These are phyloP conservation scores for Mesocricetus auratus DNA, from an alignment of 2,113 vertebrate genomes.

Conservation along the genomic window DNA sequence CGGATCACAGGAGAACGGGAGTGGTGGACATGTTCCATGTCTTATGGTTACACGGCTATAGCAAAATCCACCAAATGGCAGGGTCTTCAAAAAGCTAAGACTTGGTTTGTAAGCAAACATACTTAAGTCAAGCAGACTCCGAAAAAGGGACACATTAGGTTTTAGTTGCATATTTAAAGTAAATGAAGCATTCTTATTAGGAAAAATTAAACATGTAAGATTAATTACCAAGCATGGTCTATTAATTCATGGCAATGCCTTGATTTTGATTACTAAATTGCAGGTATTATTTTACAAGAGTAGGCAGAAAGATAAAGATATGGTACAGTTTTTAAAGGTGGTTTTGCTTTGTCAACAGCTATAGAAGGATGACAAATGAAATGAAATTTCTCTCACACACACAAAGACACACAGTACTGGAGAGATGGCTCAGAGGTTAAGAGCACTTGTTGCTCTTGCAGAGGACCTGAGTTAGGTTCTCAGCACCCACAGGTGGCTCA, in stretches of 20 bases:
- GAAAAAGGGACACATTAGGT: background rate
- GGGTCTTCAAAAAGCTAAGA: background rate
- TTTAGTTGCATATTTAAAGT: slow-evolving; percentile 54
- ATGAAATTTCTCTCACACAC: background rate
- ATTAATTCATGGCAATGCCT: slow-evolving; percentile 36
- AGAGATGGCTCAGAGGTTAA: background rate
- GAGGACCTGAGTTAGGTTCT: background rate
- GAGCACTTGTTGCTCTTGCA: background rate
- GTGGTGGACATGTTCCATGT: background rate
- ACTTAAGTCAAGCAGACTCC: background rate
- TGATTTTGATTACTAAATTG: slow-evolving; percentile 59
- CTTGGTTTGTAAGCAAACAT: slow-evolving; percentile 48
- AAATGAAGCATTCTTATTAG: slow-evolving; percentile 31
- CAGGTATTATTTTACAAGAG: slow-evolving; percentile 54
- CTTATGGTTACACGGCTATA: background rate
- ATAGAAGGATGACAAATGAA: slow-evolving; percentile 42
- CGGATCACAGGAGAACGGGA: background rate
- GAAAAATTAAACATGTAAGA: slow-evolving; percentile 58
- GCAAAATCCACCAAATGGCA: background rate
- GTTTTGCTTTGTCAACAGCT: slow-evolving; percentile 55
- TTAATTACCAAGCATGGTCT: slow-evolving; percentile 39
- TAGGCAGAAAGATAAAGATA: slow-evolving; percentile 22
- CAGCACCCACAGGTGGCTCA: background rate
- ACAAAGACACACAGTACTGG: background rate
- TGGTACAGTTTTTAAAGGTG: slow-evolving; percentile 42